Evolutionary conservation across 2,888 invertebrate genomes (phyloP).

Genomic region (Cheilosia vernalis): DNA sequence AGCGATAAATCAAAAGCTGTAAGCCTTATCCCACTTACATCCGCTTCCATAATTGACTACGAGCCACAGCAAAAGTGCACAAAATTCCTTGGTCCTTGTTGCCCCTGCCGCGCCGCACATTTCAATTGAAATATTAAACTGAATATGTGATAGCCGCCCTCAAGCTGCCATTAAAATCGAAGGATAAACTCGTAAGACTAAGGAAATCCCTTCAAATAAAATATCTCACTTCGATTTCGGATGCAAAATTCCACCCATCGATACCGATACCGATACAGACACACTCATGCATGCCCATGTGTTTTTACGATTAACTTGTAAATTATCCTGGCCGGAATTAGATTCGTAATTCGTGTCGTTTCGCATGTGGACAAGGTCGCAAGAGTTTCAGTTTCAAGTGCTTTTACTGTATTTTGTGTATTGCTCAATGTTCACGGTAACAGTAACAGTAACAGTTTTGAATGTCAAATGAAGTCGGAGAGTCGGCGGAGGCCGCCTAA

Average conservation of each 20-base stretch:
- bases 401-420: slow-evolving; percentile 12
- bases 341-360: slow-evolving; percentile 31
- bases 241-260: neutral
- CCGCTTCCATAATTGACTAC: slow-evolving; percentile 62
- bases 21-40: slow-evolving; percentile 63
- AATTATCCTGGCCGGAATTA: slow-evolving; percentile 15
- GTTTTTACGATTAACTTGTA: slow-evolving; percentile 20
- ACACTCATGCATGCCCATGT: too few relatives aligned
- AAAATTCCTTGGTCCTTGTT: slow-evolving; percentile 2
- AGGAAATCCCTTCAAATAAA: slow-evolving; percentile 36
- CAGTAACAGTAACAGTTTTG: slow-evolving; percentile 52
- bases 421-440: slow-evolving; percentile 1
- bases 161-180: slow-evolving; percentile 46
- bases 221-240: slow-evolving; percentile 12
- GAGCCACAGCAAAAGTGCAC: slow-evolving; percentile 33
- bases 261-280: neutral
- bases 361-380: slow-evolving; percentile 47
- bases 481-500: neutral
- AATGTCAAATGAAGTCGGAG: slow-evolving; percentile 59
- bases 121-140: slow-evolving; percentile 32
- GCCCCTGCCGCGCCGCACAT: neutral
- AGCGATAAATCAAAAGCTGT: slow-evolving; percentile 68
- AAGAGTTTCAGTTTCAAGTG: slow-evolving; percentile 41
- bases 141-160: slow-evolving; percentile 41
- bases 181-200: slow-evolving; percentile 41